These are phyloP conservation scores for Metalampra italica DNA, from an alignment of 2,888 invertebrate species.

Conservation along the genomic window DNA sequence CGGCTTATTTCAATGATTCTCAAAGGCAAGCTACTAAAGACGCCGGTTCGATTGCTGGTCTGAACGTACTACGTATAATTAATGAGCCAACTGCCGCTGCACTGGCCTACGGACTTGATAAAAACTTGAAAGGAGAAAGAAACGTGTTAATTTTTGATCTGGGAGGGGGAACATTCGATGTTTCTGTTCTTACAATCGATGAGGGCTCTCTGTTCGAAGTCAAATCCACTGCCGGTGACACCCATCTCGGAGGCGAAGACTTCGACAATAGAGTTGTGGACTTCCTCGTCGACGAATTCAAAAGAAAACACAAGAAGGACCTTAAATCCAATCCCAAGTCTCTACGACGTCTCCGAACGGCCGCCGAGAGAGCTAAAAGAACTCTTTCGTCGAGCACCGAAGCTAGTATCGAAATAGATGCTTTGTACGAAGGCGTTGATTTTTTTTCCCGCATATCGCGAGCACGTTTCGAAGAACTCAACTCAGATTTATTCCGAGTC, in stretches of 20 bases:
- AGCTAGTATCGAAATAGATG: conserved; percentile 86
- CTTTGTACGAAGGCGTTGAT: conserved; percentile 85
- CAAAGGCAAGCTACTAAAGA: conserved; percentile 89
- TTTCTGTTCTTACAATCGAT: conserved; percentile 89
- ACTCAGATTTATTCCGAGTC: conserved; percentile 82
- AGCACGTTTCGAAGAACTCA: conserved; percentile 87
- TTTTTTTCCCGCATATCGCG: conserved; percentile 82
- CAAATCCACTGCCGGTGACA: conserved; percentile 90
- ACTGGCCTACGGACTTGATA: conserved; percentile 83
- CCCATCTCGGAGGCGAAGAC: conserved; percentile 91
- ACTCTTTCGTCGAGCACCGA: conserved; percentile 87
- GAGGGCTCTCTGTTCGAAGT: conserved; percentile 88
- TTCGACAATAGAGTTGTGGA: conserved; percentile 81
- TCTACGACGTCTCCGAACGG: conserved; percentile 83
- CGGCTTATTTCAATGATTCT: conserved; percentile 87
- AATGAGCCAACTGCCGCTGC: conserved; percentile 90
- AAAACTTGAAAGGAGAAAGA: conserved; percentile 80
- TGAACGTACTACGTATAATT: conserved; percentile 89
- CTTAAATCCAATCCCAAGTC: conserved; percentile 81
- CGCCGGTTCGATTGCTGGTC: conserved; percentile 85
- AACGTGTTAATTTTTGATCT: conserved; percentile 82
- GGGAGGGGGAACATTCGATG: conserved; percentile 86
- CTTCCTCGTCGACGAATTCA: conserved; percentile 83
- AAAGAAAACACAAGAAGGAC: conserved; percentile 84
- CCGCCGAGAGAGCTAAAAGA: conserved; percentile 87